Percentiles rank a stretch among this genome's conserved stretches.
Conservation (phyloP, 1,140 invertebrate species). For the Doryteuthis pealeii region DNA sequence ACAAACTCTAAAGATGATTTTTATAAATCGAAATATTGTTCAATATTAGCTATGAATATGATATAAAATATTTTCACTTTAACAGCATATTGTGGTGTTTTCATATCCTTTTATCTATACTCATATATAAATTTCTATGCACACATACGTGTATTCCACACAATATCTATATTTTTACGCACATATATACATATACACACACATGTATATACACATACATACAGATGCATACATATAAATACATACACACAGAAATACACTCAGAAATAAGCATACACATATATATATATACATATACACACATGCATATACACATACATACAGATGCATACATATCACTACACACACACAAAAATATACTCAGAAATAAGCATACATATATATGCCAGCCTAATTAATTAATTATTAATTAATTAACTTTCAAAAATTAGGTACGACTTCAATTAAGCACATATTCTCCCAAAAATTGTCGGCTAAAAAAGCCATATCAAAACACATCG, state of each 20-base stretch:
- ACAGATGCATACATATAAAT: background rate
- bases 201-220: background rate
- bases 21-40: no score
- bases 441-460: no score
- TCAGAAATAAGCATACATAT: background rate
- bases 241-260: background rate
- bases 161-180: no score
- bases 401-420: no score
- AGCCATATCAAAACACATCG: no score
- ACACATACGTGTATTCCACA: background rate
- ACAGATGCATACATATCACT: background rate
- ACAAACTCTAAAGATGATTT: no score
- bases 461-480: no score
- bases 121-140: background rate
- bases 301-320: background rate
- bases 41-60: no score
- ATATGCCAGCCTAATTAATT: background rate
- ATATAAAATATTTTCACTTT: no score
- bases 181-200: background rate
- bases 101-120: no score
- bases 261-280: background rate
- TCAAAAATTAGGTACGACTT: no score
- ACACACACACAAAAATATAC: background rate
- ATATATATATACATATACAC: background rate
- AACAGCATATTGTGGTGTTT: no score